phyloP scores from a whole-genome alignment of 2,113 vertebrate species.

The Hippocampus barbouri region DNA sequence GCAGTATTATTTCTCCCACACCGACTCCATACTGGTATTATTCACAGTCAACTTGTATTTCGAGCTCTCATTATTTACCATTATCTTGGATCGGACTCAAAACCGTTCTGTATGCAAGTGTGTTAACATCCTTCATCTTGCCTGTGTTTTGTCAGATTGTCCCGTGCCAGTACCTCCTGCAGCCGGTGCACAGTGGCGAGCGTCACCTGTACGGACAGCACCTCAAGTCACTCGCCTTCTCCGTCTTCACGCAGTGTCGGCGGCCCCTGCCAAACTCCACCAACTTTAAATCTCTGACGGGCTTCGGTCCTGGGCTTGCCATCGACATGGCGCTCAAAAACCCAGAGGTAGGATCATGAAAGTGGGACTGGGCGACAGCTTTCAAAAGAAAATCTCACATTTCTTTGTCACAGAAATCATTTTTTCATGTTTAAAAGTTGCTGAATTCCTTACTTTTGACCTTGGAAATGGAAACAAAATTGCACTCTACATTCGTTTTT shows the following conservation, averaged over 20 bases:
- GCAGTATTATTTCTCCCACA: no score
- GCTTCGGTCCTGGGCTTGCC: slow-evolving; percentile 94
- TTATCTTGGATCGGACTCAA: no score
- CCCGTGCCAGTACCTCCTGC: slow-evolving; percentile 93
- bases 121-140: background rate
- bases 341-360: slow-evolving; percentile 76
- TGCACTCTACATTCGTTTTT: no score
- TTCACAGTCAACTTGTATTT: no score
- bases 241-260: slow-evolving; percentile 93
- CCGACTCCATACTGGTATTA: no score
- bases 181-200: slow-evolving; percentile 91
- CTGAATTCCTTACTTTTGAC: no score
- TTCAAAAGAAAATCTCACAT: background rate
- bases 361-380: background rate
- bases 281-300: slow-evolving; percentile 95
- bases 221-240: slow-evolving; percentile 96
- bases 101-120: no score
- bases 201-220: slow-evolving; percentile 92
- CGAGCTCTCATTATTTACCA: no score
- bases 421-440: no score
- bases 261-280: slow-evolving; percentile 91
- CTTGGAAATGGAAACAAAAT: no score
- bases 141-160: slow-evolving; percentile 76
- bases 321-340: slow-evolving; percentile 93
- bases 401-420: no score